Conservation (phyloP, 2,888 invertebrate species). For the Orthosia incerta region DNA sequence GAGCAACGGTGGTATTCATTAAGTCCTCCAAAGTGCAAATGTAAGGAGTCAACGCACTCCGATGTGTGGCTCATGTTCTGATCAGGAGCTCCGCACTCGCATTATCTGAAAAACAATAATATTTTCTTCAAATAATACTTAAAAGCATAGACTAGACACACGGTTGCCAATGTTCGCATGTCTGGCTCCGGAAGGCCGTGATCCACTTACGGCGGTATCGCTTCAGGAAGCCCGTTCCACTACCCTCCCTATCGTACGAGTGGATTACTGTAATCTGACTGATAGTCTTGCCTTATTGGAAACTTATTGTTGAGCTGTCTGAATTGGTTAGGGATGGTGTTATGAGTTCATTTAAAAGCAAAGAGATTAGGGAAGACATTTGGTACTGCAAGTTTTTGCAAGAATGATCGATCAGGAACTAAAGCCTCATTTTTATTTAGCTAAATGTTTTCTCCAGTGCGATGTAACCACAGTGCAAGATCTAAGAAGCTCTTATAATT, state of each 20-base stretch:
- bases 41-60: too few relatives aligned
- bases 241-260: conserved; percentile 43
- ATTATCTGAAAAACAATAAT: too few relatives aligned
- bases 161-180: conserved; percentile 55
- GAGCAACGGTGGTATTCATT: too few relatives aligned
- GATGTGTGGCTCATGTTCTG: too few relatives aligned
- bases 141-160: conserved; percentile 31
- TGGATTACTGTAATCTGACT: conserved; percentile 64
- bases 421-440: too few relatives aligned
- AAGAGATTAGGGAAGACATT: background rate
- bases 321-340: conserved; percentile 7
- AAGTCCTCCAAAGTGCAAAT: too few relatives aligned
- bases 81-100: too few relatives aligned
- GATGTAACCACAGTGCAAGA: too few relatives aligned
- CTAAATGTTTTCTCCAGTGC: too few relatives aligned
- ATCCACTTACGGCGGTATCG: conserved; percentile 68
- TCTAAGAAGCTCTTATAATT: too few relatives aligned
- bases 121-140: background rate
- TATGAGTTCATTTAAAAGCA: conserved; percentile 18
- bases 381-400: background rate
- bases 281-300: conserved; percentile 35
- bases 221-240: conserved; percentile 61
- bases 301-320: conserved; percentile 14
- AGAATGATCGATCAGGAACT: too few relatives aligned
- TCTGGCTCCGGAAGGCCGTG: conserved; percentile 58